A percentile compares a stretch with the other conserved stretches of the same genome.
Evolutionary conservation across 2,888 invertebrate genomes (phyloP).

Genomic region (Hydraecia micacea): DNA sequence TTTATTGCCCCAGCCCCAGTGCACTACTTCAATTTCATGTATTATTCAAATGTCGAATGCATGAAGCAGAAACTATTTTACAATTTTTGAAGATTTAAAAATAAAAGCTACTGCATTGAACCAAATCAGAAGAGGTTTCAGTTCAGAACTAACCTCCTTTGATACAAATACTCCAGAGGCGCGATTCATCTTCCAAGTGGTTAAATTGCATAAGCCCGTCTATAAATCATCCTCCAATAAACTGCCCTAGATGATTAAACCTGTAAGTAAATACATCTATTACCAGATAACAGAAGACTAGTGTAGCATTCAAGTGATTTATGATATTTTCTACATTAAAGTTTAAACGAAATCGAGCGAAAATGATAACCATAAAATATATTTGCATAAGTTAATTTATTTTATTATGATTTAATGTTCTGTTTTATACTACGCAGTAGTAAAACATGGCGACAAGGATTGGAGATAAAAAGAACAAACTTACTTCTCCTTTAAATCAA

Average conservation of each 20-base stretch:
- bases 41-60: slow-evolving; percentile 46
- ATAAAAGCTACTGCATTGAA: neutral
- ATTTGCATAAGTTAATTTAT: slow-evolving; percentile 49
- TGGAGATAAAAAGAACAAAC: slow-evolving; percentile 5
- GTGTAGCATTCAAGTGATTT: slow-evolving; percentile 48
- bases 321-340: slow-evolving; percentile 46
- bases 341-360: slow-evolving; percentile 43
- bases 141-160: neutral
- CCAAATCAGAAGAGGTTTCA: neutral
- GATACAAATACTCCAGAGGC: neutral
- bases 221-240: slow-evolving; percentile 49
- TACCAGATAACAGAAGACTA: slow-evolving; percentile 45
- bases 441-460: slow-evolving; percentile 27
- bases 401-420: slow-evolving; percentile 37
- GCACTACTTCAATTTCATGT: slow-evolving; percentile 41
- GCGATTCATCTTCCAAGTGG: slow-evolving; percentile 17
- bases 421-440: slow-evolving; percentile 42
- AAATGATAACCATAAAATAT: slow-evolving; percentile 49
- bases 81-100: neutral
- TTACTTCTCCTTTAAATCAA: neutral
- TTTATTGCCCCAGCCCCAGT: slow-evolving; percentile 19
- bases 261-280: slow-evolving; percentile 25
- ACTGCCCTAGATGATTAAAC: slow-evolving; percentile 37
- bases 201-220: slow-evolving; percentile 25
- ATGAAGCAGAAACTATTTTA: slow-evolving; percentile 5